phyloP scores from a whole-genome alignment of 2,888 invertebrate genomes.

The Stenurella melanura region DNA sequence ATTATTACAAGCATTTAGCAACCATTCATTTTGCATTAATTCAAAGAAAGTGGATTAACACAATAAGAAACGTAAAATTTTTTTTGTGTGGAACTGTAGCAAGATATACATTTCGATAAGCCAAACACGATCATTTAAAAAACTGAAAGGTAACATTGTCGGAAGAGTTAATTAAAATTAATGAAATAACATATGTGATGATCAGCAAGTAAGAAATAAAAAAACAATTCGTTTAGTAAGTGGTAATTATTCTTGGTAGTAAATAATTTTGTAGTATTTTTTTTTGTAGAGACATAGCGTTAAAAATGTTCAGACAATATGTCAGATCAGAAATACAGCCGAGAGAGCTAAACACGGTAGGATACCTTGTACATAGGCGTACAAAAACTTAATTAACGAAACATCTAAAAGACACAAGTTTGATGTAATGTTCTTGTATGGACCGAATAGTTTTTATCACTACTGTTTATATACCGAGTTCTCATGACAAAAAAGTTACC shows the following conservation, averaged over 20 bases:
- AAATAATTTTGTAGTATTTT: constrained; percentile 33
- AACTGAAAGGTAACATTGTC: constrained; percentile 11
- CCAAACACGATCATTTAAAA: background rate
- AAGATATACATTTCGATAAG: background rate
- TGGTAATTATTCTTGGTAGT: constrained; percentile 23
- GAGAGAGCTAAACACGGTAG: constrained; percentile 58
- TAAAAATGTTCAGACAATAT: constrained; percentile 53
- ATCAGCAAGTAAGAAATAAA: constrained; percentile 3
- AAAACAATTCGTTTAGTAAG: constrained; percentile 19
- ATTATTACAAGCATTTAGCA: too few species aligned
- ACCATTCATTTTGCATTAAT: too few species aligned
- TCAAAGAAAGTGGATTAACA: too few species aligned
- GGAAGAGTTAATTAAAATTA: constrained; percentile 20
- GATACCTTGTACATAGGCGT: constrained; percentile 35
- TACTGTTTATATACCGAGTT: too few species aligned
- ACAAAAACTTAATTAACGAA: background rate
- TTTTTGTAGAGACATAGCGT: constrained; percentile 25
- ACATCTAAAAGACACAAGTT: background rate
- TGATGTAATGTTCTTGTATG: background rate
- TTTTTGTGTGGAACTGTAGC: background rate
- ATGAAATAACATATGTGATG: constrained; percentile 17
- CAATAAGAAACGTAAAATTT: too few species aligned
- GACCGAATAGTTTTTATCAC: background rate
- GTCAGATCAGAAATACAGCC: constrained; percentile 57
- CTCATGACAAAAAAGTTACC: too few species aligned